Percentiles rank a stretch among this genome's conserved stretches.
Evolutionary conservation across 2,888 invertebrate species (phyloP).

Genomic region (Tinea trinotella): DNA sequence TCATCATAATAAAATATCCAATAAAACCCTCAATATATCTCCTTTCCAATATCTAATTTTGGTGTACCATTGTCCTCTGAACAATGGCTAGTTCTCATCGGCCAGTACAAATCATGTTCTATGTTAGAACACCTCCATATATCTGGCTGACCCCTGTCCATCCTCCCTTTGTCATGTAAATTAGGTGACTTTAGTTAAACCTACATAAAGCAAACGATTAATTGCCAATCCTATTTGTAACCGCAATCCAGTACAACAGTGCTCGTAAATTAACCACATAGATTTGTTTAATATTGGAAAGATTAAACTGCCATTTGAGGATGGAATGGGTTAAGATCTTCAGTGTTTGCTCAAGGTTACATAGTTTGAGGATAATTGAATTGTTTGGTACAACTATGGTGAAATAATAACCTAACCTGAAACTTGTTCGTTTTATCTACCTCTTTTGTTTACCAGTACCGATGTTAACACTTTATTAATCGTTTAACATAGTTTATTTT

Average conservation of each 20-base stretch:
- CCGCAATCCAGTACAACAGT: constrained; percentile 9
- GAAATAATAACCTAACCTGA: no score
- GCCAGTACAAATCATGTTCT: background rate
- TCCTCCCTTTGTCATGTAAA: constrained; percentile 31
- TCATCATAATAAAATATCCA: background rate
- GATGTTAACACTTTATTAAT: no score
- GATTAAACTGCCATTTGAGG: background rate
- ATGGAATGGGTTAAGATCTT: no score
- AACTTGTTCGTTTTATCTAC: no score
- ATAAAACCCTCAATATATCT: background rate
- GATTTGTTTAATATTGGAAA: constrained; percentile 6
- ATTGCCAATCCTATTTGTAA: constrained; percentile 18
- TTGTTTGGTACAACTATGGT: no score
- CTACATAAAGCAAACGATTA: constrained; percentile 15
- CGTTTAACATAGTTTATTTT: no score
- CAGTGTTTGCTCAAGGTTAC: no score
- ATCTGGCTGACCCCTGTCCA: constrained; percentile 28
- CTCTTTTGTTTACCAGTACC: no score
- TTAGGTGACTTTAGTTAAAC: constrained; percentile 23
- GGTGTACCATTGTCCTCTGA: background rate
- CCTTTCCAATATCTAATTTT: background rate
- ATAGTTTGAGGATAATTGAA: no score
- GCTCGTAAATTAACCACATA: constrained; percentile 11
- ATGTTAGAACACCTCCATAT: constrained; percentile 18
- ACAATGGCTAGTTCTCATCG: background rate